phyloP scores from a whole-genome alignment of 2,888 invertebrate species.

The Acanthacorydalis orientalis region DNA sequence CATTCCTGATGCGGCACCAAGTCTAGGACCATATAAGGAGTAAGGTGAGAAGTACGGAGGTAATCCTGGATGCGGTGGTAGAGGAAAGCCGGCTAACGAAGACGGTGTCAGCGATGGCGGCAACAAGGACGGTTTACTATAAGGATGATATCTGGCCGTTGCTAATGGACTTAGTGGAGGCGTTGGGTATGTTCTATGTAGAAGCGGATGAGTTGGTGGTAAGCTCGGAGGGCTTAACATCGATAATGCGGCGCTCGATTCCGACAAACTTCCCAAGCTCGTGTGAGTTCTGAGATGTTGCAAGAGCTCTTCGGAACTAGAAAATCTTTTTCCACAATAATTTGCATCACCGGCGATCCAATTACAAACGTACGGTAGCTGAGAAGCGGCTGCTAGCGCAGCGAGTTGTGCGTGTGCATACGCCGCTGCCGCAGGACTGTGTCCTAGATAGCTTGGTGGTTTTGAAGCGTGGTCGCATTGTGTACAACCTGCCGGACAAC shows the following conservation, averaged over 20 bases:
- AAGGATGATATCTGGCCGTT: conserved; percentile 74
- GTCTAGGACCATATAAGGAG: conserved; percentile 68
- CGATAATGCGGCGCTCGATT: conserved; percentile 44
- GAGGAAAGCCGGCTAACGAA: conserved; percentile 35
- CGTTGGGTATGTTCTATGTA: conserved; percentile 77
- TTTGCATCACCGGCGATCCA: conserved; percentile 76
- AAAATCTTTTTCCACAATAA: conserved; percentile 80
- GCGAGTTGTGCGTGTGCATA: conserved; percentile 69
- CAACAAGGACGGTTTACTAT: conserved; percentile 65
- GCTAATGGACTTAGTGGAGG: conserved; percentile 77
- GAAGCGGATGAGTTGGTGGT: conserved; percentile 54
- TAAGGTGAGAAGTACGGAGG: conserved; percentile 80
- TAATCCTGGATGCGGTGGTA: conserved; percentile 58
- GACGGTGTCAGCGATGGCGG: conserved; percentile 51
- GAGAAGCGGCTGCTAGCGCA: conserved; percentile 65
- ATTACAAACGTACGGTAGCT: conserved; percentile 74
- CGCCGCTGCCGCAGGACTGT: conserved; percentile 44
- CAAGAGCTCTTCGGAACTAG: conserved; percentile 70
- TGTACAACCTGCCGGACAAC: conserved; percentile 73
- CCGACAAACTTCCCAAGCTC: conserved; percentile 33
- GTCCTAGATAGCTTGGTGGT: conserved; percentile 26
- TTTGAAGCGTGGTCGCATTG: conserved; percentile 67
- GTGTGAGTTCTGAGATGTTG: conserved; percentile 82
- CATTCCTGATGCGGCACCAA: conserved; percentile 62
- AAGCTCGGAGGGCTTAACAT: conserved; percentile 42